Percentiles rank a stretch among this genome's conserved stretches.
Conservation (phyloP, 2,888 invertebrate genomes). For the Stramonita haemastoma region DNA sequence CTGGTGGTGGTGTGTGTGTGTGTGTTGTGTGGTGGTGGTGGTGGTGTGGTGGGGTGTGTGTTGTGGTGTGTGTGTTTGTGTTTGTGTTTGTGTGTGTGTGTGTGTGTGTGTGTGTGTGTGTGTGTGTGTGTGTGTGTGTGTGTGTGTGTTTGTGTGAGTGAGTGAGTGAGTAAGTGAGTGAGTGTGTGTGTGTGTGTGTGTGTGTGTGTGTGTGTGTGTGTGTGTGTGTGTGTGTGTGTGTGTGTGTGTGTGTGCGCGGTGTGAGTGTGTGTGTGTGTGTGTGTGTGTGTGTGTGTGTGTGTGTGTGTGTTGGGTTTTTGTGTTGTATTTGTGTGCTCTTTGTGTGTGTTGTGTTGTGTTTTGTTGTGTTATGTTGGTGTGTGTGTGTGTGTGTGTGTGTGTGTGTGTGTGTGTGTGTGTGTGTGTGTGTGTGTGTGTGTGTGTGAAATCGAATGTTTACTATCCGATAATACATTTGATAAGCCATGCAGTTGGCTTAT, state of each 20-base stretch:
- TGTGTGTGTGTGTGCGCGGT: neutral
- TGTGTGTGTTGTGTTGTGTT: neutral
- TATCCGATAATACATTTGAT: too few species aligned
- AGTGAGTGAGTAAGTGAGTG: neutral
- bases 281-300: too few species aligned
- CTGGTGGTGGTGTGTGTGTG: neutral
- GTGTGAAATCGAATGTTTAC: too few species aligned
- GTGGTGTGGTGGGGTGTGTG: neutral
- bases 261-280: neutral
- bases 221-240: neutral
- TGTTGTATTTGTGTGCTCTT: neutral
- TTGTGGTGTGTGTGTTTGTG: neutral
- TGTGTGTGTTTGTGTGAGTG: neutral
- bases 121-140: neutral
- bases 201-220: constrained; percentile 25
- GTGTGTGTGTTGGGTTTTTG: neutral
- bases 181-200: constrained; percentile 12
- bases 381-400: too few species aligned
- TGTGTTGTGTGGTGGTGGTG: neutral
- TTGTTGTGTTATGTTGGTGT: neutral
- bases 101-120: neutral
- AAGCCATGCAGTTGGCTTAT: too few species aligned
- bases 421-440: too few species aligned
- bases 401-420: too few species aligned
- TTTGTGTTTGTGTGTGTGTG: neutral